Conservation (phyloP, 2,888 invertebrate species). For the Mythimna albipuncta region DNA sequence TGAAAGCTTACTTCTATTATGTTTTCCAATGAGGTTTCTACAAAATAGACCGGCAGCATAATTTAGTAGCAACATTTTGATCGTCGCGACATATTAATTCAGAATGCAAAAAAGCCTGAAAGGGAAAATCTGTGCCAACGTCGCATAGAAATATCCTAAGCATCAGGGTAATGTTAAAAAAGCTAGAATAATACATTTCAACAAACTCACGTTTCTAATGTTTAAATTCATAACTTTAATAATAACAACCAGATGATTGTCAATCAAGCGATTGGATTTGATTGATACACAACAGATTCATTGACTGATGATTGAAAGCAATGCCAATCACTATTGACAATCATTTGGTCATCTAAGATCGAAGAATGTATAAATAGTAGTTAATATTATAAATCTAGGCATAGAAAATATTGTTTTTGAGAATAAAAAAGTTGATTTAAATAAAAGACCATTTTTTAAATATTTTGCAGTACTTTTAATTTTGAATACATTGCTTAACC, state of each 20-base stretch:
- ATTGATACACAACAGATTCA: slow-evolving; percentile 26
- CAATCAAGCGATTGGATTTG: slow-evolving; percentile 40
- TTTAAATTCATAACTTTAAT: slow-evolving; percentile 59
- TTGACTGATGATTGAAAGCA: slow-evolving; percentile 37
- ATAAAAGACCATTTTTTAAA: slow-evolving; percentile 76
- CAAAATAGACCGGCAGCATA: no score
- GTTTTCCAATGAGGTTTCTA: not conserved
- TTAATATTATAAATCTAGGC: slow-evolving; percentile 60
- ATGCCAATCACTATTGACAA: slow-evolving; percentile 38
- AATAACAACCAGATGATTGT: slow-evolving; percentile 31
- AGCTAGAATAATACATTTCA: slow-evolving; percentile 61
- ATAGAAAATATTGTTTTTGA: slow-evolving; percentile 75
- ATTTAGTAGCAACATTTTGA: not conserved
- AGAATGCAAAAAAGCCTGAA: slow-evolving; percentile 43
- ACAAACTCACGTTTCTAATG: slow-evolving; percentile 58
- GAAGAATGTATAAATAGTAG: slow-evolving; percentile 60
- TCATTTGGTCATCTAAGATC: slow-evolving; percentile 32
- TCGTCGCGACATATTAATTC: slow-evolving; percentile 2
- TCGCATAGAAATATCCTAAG: slow-evolving; percentile 77
- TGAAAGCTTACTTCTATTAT: not conserved
- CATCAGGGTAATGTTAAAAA: slow-evolving; percentile 80
- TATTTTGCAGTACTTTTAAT: slow-evolving; percentile 37
- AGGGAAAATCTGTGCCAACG: slow-evolving; percentile 73
- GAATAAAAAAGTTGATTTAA: slow-evolving; percentile 78
- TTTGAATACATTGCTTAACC: no score